A percentile compares a stretch with the other conserved stretches of the same genome.
These are phyloP conservation scores for Ophioninae sp. DNA, from an alignment of 2,888 invertebrate genomes.

Conservation along the genomic window DNA sequence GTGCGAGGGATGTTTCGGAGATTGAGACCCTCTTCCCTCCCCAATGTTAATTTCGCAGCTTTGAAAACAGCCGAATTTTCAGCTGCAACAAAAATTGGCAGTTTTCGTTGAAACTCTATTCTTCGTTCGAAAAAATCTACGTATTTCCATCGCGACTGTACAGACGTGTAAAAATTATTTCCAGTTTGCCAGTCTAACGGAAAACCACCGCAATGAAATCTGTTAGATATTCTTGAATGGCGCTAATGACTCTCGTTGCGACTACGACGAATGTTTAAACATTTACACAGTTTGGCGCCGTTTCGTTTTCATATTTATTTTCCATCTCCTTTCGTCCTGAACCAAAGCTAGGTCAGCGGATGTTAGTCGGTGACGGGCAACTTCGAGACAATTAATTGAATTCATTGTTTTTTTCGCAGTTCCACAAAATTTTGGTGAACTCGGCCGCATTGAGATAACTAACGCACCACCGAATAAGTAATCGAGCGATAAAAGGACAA, in stretches of 20 bases:
- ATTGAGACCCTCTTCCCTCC: conserved; percentile 21
- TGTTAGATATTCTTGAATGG: conserved; percentile 53
- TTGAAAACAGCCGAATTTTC: conserved; percentile 20
- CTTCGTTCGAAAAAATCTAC: conserved; percentile 13
- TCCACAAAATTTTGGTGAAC: conserved; percentile 15
- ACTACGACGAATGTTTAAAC: conserved; percentile 63
- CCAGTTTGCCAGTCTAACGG: background rate
- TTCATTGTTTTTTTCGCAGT: conserved; percentile 18
- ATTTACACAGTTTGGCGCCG: conserved; percentile 61
- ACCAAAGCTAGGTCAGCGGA: conserved; percentile 20
- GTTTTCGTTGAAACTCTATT: conserved; percentile 28
- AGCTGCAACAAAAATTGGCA: conserved; percentile 51
- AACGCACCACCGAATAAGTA: conserved; percentile 19
- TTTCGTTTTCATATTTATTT: conserved; percentile 10
- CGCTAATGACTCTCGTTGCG: conserved; percentile 63
- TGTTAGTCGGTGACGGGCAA: conserved; percentile 50
- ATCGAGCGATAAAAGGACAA: background rate
- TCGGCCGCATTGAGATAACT: conserved; percentile 20
- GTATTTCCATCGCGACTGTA: background rate
- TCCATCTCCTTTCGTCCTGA: conserved; percentile 32
- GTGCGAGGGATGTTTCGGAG: conserved; percentile 34
- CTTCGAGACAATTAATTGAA: conserved; percentile 10
- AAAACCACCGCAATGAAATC: background rate
- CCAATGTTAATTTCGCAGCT: conserved; percentile 26
- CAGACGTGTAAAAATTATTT: background rate